Percentiles rank a stretch among this genome's conserved stretches.
Conservation (phyloP, 30 jellyfish, hydroid and myxozoan genomes). For the Aurelia sp. region DNA sequence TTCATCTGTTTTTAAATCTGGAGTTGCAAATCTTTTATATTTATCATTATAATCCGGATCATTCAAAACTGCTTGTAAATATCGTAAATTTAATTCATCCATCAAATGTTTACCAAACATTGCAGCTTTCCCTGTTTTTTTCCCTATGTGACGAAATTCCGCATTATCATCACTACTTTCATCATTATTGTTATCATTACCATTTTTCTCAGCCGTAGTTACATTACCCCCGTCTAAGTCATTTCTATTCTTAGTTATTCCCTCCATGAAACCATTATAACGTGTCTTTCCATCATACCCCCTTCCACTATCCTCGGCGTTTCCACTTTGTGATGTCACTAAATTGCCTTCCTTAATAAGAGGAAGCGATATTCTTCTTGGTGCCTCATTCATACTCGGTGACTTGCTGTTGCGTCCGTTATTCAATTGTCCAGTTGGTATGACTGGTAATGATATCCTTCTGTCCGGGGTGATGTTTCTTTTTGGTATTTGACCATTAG, state of each 20-base stretch:
- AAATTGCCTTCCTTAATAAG: neutral
- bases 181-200: neutral
- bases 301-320: neutral
- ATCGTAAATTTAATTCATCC: slow-evolving; percentile 48
- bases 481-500: neutral
- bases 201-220: too few species aligned
- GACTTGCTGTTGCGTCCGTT: neutral
- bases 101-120: slow-evolving; percentile 4
- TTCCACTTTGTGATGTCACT: neutral
- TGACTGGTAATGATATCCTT: slow-evolving; percentile 15
- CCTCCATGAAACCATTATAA: neutral
- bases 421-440: neutral
- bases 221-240: too few species aligned
- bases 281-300: neutral
- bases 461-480: neutral
- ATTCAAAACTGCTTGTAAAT: slow-evolving; percentile 22
- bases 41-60: slow-evolving; percentile 62
- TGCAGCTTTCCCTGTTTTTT: slow-evolving; percentile 20
- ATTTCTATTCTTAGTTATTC: too few species aligned
- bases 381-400: neutral
- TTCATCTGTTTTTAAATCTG: slow-evolving; percentile 65
- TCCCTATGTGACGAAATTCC: neutral
- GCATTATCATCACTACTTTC: too few species aligned
- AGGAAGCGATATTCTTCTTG: slow-evolving; percentile 23
- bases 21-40: slow-evolving; percentile 41